Percentiles rank a stretch among this genome's conserved stretches.
Evolutionary conservation across 2,797 vertebrate genomes (phyloP).

Genomic region (Holocentrus rufus): DNA sequence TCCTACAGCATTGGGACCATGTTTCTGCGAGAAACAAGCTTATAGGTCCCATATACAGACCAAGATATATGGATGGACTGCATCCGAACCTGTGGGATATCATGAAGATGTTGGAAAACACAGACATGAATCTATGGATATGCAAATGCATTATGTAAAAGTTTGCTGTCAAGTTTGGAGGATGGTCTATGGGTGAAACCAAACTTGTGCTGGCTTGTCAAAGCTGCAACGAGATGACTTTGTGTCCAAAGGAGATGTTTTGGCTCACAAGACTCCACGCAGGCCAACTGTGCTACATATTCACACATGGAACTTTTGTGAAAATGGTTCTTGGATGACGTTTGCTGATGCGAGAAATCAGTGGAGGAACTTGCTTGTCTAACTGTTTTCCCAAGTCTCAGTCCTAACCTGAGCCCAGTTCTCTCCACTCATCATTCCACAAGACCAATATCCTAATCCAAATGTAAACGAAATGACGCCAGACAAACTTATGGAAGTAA

Average conservation of each 20-base stretch:
- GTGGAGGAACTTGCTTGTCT: slow-evolving; percentile 49
- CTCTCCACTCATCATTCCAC: slow-evolving; percentile 30
- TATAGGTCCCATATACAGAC: slow-evolving; percentile 82
- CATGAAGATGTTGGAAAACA: slow-evolving; percentile 38
- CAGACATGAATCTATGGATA: slow-evolving; percentile 59
- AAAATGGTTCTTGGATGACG: slow-evolving; percentile 35
- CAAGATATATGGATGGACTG: slow-evolving; percentile 27
- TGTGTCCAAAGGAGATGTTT: slow-evolving; percentile 26
- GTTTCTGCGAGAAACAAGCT: slow-evolving; percentile 98
- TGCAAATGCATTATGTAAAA: slow-evolving; percentile 62
- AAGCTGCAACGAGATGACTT: slow-evolving; percentile 45
- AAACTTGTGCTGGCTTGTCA: slow-evolving; percentile 30
- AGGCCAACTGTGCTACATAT: slow-evolving; percentile 18
- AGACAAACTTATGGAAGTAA: slow-evolving; percentile 39
- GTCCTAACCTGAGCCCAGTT: slow-evolving; percentile 16
- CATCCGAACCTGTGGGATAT: slow-evolving; percentile 34
- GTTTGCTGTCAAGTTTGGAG: slow-evolving; percentile 44
- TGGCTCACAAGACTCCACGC: slow-evolving; percentile 40
- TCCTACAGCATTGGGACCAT: slow-evolving; percentile 99
- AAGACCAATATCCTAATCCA: not conserved
- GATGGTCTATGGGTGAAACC: slow-evolving; percentile 37
- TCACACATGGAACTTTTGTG: slow-evolving; percentile 39
- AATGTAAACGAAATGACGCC: slow-evolving; percentile 12
- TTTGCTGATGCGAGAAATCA: slow-evolving; percentile 43
- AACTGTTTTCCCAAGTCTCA: slow-evolving; percentile 44